Conservation (phyloP, 2,113 vertebrate genomes). For the Ochotona curzoniae region DNA sequence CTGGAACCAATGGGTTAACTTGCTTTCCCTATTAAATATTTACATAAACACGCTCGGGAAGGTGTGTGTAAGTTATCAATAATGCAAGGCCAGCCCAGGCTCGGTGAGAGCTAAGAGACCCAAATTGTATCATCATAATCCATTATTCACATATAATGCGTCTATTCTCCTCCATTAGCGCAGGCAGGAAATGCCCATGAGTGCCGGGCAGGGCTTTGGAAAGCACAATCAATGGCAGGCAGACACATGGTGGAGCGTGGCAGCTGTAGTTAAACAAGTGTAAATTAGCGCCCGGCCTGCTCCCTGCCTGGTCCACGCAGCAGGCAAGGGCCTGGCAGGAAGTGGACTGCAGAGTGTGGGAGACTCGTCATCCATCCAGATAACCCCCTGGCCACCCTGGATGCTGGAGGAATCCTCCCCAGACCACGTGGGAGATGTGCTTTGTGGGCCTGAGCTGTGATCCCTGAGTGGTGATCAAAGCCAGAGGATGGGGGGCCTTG, state of each 20-base stretch:
- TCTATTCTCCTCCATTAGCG: constrained; percentile 93
- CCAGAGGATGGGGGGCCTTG: rapidly evolving
- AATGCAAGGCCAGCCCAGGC: constrained; percentile 96
- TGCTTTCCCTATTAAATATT: constrained; percentile 96
- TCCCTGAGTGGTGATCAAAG: neutral
- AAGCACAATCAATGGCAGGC: constrained; percentile 89
- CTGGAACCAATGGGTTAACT: constrained; percentile 88
- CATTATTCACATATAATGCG: constrained; percentile 99
- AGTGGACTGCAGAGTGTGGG: constrained; percentile 66
- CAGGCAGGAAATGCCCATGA: constrained; percentile 89
- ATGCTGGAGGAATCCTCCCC: neutral
- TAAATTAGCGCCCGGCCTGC: constrained; percentile 87
- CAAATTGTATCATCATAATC: constrained; percentile 97
- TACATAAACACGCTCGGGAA: constrained; percentile 96
- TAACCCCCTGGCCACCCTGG: constrained; percentile 5
- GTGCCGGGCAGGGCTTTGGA: constrained; percentile 90
- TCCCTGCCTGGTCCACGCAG: constrained; percentile 75
- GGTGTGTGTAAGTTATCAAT: constrained; percentile 99
- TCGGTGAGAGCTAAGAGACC: constrained; percentile 94
- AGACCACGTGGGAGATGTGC: neutral
- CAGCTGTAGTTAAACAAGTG: constrained; percentile 90
- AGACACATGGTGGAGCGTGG: constrained; percentile 88
- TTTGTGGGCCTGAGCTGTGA: neutral
- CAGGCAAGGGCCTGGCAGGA: constrained; percentile 51
- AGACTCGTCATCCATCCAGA: constrained; percentile 42